A percentile compares a stretch with the other conserved stretches of the same genome.
Evolutionary conservation across 2,797 vertebrate genomes (phyloP).

Genomic region (Sarcophilus harrisii): DNA sequence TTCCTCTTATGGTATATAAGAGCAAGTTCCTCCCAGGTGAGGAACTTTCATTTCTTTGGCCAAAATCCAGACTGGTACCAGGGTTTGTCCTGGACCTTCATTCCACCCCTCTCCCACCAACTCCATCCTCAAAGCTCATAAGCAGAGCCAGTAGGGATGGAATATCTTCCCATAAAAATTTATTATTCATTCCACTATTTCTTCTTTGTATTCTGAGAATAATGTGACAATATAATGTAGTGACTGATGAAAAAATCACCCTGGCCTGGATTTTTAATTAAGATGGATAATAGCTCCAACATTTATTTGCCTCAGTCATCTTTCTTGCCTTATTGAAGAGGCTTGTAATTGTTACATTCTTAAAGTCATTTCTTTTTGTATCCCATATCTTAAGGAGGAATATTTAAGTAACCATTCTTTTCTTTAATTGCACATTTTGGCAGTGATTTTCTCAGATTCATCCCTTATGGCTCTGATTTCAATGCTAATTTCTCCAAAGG

Average conservation of each 20-base stretch:
- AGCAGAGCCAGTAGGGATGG: not conserved
- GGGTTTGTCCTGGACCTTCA: not conserved
- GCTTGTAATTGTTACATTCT: not conserved
- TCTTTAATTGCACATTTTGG: not conserved
- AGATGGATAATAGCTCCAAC: not conserved
- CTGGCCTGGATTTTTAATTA: not conserved
- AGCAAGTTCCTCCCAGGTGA: too few species aligned
- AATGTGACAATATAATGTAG: not conserved
- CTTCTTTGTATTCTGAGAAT: not conserved
- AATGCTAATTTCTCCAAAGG: slow-evolving; percentile 8
- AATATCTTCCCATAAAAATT: not conserved
- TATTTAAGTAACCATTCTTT: not conserved
- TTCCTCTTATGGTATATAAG: too few species aligned
- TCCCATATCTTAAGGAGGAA: not conserved
- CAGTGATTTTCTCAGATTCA: not conserved
- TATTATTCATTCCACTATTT: not conserved
- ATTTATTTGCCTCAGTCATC: not conserved
- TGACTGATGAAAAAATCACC: not conserved
- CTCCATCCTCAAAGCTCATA: not conserved
- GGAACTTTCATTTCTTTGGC: not conserved
- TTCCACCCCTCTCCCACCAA: not conserved
- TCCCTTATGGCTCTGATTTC: slow-evolving; percentile 23
- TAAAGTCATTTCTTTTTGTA: not conserved
- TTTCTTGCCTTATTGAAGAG: not conserved
- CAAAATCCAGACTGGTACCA: not conserved